These are phyloP conservation scores for Silurus glanis DNA, from an alignment of 2,113 vertebrate genomes.

Conservation along the genomic window DNA sequence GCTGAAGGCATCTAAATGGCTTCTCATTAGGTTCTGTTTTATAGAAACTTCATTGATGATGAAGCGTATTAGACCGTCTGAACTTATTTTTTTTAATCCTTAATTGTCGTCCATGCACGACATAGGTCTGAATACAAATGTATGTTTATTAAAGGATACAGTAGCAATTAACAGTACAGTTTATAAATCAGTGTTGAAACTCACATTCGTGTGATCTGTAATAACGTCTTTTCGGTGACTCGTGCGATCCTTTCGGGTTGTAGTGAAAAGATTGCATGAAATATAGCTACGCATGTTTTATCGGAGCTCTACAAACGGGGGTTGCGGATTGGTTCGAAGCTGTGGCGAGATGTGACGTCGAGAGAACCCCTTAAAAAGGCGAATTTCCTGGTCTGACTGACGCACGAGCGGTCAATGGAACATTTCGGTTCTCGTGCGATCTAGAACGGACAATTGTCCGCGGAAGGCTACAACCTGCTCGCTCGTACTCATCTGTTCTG, in stretches of 20 bases:
- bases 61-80: neutral
- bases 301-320: slow-evolving; percentile 64
- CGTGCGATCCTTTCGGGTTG: slow-evolving; percentile 51
- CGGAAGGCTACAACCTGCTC: neutral
- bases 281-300: slow-evolving; percentile 63
- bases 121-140: neutral
- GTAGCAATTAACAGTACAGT: too few species aligned
- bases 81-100: neutral
- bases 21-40: neutral
- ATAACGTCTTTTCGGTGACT: slow-evolving; percentile 63
- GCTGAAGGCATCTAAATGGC: neutral
- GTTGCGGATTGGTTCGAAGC: slow-evolving; percentile 83
- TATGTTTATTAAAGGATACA: too few species aligned
- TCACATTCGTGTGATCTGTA: slow-evolving; percentile 54
- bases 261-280: slow-evolving; percentile 19
- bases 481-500: neutral
- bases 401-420: slow-evolving; percentile 67
- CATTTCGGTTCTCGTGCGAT: slow-evolving; percentile 59
- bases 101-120: neutral
- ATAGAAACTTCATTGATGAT: neutral
- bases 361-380: slow-evolving; percentile 76
- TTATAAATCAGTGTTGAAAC: neutral
- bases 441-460: neutral
- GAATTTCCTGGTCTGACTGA: slow-evolving; percentile 75
- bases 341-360: slow-evolving; percentile 94